A percentile compares a stretch with the other conserved stretches of the same genome.
Evolutionary conservation across 2,797 vertebrate genomes (phyloP).

Genomic region (Monodelphis domestica): DNA sequence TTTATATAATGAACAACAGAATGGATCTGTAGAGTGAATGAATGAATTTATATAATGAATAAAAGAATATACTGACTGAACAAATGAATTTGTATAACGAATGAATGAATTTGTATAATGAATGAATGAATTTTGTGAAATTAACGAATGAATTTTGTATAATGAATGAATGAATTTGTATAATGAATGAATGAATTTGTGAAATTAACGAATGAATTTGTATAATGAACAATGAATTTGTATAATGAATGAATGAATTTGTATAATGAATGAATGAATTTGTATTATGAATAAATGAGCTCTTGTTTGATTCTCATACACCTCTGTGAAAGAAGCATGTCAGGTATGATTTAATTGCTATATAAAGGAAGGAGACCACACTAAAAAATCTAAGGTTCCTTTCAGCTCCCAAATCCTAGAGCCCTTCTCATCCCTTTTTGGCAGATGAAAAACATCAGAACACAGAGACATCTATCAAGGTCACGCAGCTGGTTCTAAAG

Average conservation of each 20-base stretch:
- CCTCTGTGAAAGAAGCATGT: neutral
- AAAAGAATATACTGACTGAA: no score
- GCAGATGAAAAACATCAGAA: neutral
- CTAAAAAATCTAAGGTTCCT: neutral
- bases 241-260: neutral
- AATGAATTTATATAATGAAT: neutral
- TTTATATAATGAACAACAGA: neutral
- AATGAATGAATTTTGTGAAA: no score
- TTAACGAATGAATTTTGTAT: no score
- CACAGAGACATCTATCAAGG: neutral
- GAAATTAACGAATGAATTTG: neutral
- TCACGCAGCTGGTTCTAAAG: neutral
- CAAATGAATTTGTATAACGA: neutral
- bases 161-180: no score
- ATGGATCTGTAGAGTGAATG: neutral
- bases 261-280: neutral
- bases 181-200: neutral
- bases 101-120: neutral
- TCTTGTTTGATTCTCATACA: neutral
- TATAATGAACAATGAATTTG: no score
- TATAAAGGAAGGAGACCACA: neutral
- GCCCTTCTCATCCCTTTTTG: neutral
- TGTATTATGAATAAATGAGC: no score
- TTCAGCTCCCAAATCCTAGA: neutral
- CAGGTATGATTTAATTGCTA: neutral